Conservation (phyloP, 1,140 invertebrate species). For the Procambarus virginalis region DNA sequence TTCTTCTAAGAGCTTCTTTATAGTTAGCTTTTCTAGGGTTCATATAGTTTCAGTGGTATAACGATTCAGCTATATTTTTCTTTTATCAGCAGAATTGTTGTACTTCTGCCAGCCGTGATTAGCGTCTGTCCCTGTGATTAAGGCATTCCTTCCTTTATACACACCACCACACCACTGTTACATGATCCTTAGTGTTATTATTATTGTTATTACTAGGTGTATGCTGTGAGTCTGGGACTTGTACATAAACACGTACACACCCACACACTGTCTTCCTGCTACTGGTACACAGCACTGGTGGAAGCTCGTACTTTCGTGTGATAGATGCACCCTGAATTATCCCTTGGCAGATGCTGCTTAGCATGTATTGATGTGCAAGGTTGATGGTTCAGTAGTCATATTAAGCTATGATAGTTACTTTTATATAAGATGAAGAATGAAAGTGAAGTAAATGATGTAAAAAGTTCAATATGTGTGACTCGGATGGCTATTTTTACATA, state of each 20-base stretch:
- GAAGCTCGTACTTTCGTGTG: conserved; percentile 61
- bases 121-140: conserved; percentile 64
- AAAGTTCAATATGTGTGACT: conserved; percentile 33
- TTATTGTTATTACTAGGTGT: conserved; percentile 46
- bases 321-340: conserved; percentile 56
- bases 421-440: conserved; percentile 53
- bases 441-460: conserved; percentile 30
- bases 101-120: conserved; percentile 53
- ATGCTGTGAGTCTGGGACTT: conserved; percentile 55
- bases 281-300: conserved; percentile 60
- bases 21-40: conserved; percentile 49
- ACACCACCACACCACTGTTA: conserved; percentile 65
- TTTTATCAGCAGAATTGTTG: conserved; percentile 48
- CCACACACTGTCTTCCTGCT: conserved; percentile 63
- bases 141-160: conserved; percentile 67
- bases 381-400: conserved; percentile 59
- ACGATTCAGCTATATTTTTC: conserved; percentile 34
- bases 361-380: conserved; percentile 51
- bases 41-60: conserved; percentile 55
- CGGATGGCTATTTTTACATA: conserved; percentile 65
- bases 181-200: conserved; percentile 52
- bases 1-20: conserved; percentile 70
- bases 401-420: conserved; percentile 53
- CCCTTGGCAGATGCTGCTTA: conserved; percentile 59
- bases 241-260: conserved; percentile 50